Evolutionary conservation across 1,140 invertebrate species (phyloP).

Genomic region (Oedothorax gibbosus): DNA sequence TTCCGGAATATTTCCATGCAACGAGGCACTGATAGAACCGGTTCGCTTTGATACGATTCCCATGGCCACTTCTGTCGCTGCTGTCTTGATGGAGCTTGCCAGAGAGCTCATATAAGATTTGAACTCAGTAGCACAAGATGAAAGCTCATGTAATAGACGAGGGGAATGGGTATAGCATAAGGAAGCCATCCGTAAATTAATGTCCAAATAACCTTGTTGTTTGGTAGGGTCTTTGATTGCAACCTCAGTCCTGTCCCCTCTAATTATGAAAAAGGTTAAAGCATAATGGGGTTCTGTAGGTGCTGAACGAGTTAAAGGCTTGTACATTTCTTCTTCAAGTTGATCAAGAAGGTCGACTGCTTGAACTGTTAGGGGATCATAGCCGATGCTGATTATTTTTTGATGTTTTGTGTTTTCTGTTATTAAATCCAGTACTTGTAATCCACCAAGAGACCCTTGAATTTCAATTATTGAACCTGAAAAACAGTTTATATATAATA

Average conservation of each 20-base stretch:
- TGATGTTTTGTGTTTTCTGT: constrained; percentile 85
- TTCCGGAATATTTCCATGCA: constrained; percentile 44
- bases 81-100: constrained; percentile 84
- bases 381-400: constrained; percentile 85
- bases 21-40: constrained; percentile 42
- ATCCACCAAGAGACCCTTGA: constrained; percentile 87
- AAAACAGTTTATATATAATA: constrained; percentile 20
- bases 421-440: constrained; percentile 89
- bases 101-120: constrained; percentile 78
- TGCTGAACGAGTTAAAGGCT: constrained; percentile 4
- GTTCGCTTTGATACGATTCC: constrained; percentile 76
- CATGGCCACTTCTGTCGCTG: constrained; percentile 93
- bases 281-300: constrained; percentile 67
- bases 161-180: constrained; percentile 94
- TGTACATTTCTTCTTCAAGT: constrained; percentile 47
- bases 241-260: constrained; percentile 19
- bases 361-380: constrained; percentile 72
- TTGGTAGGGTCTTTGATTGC: neutral
- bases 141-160: constrained; percentile 84
- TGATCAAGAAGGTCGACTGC: constrained; percentile 31
- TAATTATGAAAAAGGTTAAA: constrained; percentile 74
- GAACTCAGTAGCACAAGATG: constrained; percentile 82
- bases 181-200: constrained; percentile 85
- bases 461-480: constrained; percentile 67
- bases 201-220: constrained; percentile 68